These are phyloP conservation scores for Xyrichtys novacula DNA, from an alignment of 2,797 vertebrate species.

Conservation along the genomic window DNA sequence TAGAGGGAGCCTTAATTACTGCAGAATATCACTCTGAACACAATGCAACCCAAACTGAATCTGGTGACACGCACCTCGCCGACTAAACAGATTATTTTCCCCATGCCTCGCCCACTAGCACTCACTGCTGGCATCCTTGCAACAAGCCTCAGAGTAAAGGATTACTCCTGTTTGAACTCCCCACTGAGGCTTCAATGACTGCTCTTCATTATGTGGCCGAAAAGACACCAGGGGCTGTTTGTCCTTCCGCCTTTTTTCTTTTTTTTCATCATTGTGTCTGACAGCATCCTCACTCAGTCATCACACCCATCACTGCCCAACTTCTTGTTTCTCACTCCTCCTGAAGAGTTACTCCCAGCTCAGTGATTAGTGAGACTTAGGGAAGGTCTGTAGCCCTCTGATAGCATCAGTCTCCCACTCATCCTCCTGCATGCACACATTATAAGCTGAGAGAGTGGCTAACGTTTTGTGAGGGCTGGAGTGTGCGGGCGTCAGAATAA, in stretches of 20 bases:
- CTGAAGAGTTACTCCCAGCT: conserved; percentile 44
- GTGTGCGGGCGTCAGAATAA: background rate
- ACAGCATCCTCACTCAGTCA: conserved; percentile 8
- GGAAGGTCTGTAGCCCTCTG: conserved; percentile 65
- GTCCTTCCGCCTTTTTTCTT: background rate
- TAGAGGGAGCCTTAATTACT: conserved; percentile 46
- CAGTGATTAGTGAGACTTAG: conserved; percentile 68
- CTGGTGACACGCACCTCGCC: conserved; percentile 50
- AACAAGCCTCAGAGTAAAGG: conserved; percentile 40
- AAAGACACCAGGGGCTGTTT: conserved; percentile 15
- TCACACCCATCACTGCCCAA: conserved; percentile 8
- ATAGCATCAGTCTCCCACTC: conserved; percentile 59
- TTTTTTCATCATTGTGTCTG: conserved; percentile 9
- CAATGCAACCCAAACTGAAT: conserved; percentile 65
- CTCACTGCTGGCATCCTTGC: conserved; percentile 38
- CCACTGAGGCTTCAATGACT: conserved; percentile 41
- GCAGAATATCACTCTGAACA: conserved; percentile 44
- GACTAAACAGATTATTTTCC: conserved; percentile 66
- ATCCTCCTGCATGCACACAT: conserved; percentile 57
- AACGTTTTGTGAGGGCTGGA: conserved; percentile 1
- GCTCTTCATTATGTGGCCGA: conserved; percentile 35
- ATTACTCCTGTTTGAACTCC: conserved; percentile 40
- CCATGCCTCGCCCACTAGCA: conserved; percentile 50
- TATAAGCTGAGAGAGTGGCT: conserved; percentile 45
- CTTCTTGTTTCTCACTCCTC: conserved; percentile 6